Conservation (phyloP, 1,140 invertebrate species). For the Melipona quadrifasciata region DNA sequence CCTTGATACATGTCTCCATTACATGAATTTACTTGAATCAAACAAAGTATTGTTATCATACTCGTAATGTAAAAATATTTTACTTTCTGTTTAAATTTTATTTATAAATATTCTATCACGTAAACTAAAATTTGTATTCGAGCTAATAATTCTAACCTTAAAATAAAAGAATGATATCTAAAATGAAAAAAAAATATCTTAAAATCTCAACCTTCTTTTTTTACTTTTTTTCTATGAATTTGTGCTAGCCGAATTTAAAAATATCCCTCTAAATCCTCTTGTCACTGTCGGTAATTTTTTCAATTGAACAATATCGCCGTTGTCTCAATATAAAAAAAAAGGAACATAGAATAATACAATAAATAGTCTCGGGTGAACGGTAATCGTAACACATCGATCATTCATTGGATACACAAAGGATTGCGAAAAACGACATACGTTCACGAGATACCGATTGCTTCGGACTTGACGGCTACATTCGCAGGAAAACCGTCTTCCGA, state of each 20-base stretch:
- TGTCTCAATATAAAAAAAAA: neutral
- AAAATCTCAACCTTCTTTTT: conserved; percentile 1
- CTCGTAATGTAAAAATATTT: neutral
- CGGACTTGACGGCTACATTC: conserved; percentile 62
- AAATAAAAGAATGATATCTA: conserved; percentile 1
- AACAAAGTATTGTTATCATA: neutral
- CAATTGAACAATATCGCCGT: neutral
- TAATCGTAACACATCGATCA: conserved; percentile 46
- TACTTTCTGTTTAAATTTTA: neutral
- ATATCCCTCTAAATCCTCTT: conserved; percentile 31
- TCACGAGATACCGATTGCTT: conserved; percentile 45
- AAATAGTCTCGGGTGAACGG: conserved; percentile 11
- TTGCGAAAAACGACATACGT: conserved; percentile 55
- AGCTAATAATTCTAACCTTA: conserved; percentile 35
- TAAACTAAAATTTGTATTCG: neutral
- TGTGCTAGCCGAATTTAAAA: conserved; percentile 44
- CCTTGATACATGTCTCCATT: neutral
- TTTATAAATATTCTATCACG: neutral
- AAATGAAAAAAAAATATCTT: neutral
- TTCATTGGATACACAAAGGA: conserved; percentile 45
- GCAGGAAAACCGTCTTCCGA: conserved; percentile 40
- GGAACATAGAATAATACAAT: neutral
- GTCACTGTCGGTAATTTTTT: conserved; percentile 38
- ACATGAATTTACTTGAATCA: neutral
- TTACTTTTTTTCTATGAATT: neutral